Evolutionary conservation across 1,140 invertebrate species (phyloP).

Genomic region (Frieseomelitta varia): DNA sequence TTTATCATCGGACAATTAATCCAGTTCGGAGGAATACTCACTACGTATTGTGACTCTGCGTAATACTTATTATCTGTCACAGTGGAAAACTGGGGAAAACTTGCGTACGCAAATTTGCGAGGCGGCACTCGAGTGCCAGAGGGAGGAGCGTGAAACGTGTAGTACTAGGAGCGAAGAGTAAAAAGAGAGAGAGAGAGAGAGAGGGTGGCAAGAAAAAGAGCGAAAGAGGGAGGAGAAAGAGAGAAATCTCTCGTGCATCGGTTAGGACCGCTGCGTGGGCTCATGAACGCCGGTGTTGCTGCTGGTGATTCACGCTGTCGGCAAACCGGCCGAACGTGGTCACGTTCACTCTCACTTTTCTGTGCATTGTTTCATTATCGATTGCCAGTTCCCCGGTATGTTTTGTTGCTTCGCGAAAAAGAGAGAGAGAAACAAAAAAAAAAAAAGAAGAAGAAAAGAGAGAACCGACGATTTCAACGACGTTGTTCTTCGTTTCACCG

Average conservation of each 20-base stretch:
- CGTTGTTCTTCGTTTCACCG: slow-evolving; percentile 21
- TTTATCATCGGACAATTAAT: neutral
- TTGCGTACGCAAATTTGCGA: slow-evolving; percentile 17
- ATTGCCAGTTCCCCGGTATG: neutral
- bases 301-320: slow-evolving; percentile 73
- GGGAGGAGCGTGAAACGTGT: neutral
- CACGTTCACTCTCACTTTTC: slow-evolving; percentile 69
- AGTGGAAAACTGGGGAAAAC: neutral
- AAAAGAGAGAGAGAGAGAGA: neutral
- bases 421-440: too few relatives aligned
- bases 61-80: slow-evolving; percentile 29
- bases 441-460: neutral
- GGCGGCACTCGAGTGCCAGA: neutral
- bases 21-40: slow-evolving; percentile 29
- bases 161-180: neutral
- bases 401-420: neutral
- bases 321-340: slow-evolving; percentile 60
- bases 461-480: neutral
- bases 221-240: slow-evolving; percentile 34
- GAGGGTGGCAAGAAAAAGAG: slow-evolving; percentile 33
- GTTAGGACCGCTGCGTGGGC: slow-evolving; percentile 56
- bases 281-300: slow-evolving; percentile 57
- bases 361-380: slow-evolving; percentile 59
- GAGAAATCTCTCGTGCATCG: slow-evolving; percentile 55
- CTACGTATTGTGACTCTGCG: slow-evolving; percentile 1